These are phyloP conservation scores for Furcula furcula DNA, from an alignment of 2,888 invertebrate genomes.

Conservation along the genomic window DNA sequence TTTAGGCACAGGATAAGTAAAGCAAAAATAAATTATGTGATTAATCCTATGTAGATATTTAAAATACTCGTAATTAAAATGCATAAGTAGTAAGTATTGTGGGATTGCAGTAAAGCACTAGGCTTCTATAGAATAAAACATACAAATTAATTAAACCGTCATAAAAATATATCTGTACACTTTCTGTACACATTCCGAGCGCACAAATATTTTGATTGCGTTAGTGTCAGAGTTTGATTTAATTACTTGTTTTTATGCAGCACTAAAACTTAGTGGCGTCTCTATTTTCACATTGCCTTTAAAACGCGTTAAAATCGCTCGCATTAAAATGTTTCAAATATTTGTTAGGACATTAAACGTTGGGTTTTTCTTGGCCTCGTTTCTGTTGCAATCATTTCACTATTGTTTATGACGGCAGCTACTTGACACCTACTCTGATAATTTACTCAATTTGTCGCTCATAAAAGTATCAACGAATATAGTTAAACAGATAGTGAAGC, in stretches of 20 bases:
- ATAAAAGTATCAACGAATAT: slow-evolving; percentile 21
- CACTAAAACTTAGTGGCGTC: slow-evolving; percentile 9
- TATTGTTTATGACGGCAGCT: slow-evolving; percentile 33
- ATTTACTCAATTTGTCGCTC: slow-evolving; percentile 31
- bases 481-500: slow-evolving; percentile 12
- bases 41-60: no score
- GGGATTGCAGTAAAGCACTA: no score
- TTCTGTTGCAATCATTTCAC: slow-evolving; percentile 23
- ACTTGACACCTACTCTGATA: slow-evolving; percentile 28
- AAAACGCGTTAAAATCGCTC: slow-evolving; percentile 21
- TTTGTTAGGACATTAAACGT: slow-evolving; percentile 26
- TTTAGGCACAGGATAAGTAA: no score
- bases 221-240: slow-evolving; percentile 16
- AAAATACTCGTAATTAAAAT: no score
- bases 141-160: slow-evolving; percentile 13
- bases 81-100: no score
- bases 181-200: background rate
- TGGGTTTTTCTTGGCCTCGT: slow-evolving; percentile 24
- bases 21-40: no score
- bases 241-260: slow-evolving; percentile 17
- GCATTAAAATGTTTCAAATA: slow-evolving; percentile 32
- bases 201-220: slow-evolving; percentile 18
- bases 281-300: slow-evolving; percentile 27
- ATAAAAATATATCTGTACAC: slow-evolving; percentile 10
- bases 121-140: no score